Percentiles rank a stretch among this genome's conserved stretches.
phyloP scores from a whole-genome alignment of 2,113 vertebrate genomes.

The Menura novaehollandiae region DNA sequence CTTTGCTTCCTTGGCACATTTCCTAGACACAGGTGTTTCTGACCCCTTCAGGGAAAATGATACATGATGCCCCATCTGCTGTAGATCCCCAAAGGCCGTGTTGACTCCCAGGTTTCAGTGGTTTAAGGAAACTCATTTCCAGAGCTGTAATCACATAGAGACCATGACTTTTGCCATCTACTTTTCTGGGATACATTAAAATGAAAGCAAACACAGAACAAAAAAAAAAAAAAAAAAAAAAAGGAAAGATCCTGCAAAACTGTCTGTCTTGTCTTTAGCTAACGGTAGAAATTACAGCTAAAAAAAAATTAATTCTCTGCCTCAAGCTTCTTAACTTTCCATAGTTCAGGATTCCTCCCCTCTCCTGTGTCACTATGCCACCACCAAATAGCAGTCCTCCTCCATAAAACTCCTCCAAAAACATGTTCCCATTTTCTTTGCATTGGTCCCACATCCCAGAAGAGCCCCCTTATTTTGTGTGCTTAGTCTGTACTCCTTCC shows the following conservation, averaged over 20 bases:
- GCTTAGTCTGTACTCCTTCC: neutral
- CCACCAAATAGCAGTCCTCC: neutral
- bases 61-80: conserved; percentile 7
- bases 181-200: neutral
- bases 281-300: neutral
- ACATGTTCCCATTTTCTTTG: neutral
- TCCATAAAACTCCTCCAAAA: neutral
- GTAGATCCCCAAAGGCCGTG: neutral
- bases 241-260: neutral
- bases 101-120: neutral
- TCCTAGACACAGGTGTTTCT: conserved; percentile 22
- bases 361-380: neutral
- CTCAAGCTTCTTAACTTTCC: neutral
- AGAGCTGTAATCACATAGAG: neutral
- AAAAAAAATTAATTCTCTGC: neutral
- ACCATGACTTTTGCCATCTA: neutral
- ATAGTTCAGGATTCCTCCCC: neutral
- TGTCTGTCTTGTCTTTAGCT: neutral
- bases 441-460: neutral
- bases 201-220: neutral
- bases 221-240: neutral
- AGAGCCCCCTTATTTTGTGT: neutral
- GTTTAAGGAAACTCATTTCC: neutral
- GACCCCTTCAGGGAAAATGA: neutral
- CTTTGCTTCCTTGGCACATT: neutral